Base-by-base conservation (phyloP, 2,797 vertebrate genomes). In the Ptychobarbus kaznakovi region DNA sequence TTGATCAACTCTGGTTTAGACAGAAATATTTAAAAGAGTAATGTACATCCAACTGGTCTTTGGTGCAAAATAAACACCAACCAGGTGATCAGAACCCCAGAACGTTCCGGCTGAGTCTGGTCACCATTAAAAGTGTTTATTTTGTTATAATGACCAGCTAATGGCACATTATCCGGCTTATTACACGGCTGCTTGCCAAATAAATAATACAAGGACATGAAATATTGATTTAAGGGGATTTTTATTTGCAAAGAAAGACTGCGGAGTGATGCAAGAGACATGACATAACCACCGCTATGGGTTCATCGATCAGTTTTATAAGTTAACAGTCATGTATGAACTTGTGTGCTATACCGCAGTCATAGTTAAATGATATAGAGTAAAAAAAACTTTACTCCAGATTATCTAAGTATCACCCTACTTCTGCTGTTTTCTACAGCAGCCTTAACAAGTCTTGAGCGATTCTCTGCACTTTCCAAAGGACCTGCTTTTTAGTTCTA, bases 401-500 rank as follows among this genome's bases (percentile, higher is more conserved):
- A 65, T 63, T 13, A 1, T n/a, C 2, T 46, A 35, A 13, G 15
- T 74, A 28, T 66, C 81, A 66, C 20, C 22, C 44, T 51, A 22
- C 22, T 46, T 65, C n/a, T 75, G 3, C 42, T 49, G 28, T 83
- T 83, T 10, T 82, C 65, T 83, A 28, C 56, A 61, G 40, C 81
- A 87, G 40, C n/a, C 12, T 61, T 53, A 77, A 69, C 58, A 68
- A 38, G 68, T 76, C 66, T n/a, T 1, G 32, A 86, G 51, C 65
- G 44, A 83, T 81, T 78, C 46, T 81, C 38, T 16, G 69, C 86
- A 44, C 38, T 16, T 63, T 83, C 78, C 72, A 74, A 82, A 77
- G 69, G 15, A 40, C 81, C 82, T 82, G 74, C 75, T 79, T 82
- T 82, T 88, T 77, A 73, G 80, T 66, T 46, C 49, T 53, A 40